Conservation (phyloP, 2,888 invertebrate species). For the Drymonia ruficornis region DNA sequence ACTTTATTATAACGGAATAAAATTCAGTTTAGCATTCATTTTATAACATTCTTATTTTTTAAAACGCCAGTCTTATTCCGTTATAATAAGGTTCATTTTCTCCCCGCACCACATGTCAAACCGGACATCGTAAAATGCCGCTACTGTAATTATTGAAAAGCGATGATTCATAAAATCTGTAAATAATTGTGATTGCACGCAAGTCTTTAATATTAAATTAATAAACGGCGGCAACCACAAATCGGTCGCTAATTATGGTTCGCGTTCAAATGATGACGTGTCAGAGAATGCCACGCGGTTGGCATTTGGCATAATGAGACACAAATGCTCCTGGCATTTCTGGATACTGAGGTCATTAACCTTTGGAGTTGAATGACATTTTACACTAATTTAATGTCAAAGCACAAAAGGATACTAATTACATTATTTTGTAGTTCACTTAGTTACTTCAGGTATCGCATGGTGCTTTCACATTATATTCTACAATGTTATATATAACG, state of each 20-base stretch:
- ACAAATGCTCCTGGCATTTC: conserved; percentile 20
- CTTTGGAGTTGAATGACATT: conserved; percentile 33
- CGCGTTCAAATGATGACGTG: neutral
- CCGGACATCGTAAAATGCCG: too few species aligned
- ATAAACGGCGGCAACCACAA: neutral
- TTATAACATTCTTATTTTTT: too few species aligned
- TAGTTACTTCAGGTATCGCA: neutral
- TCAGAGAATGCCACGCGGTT: conserved; percentile 33
- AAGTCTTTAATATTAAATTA: neutral
- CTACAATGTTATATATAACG: too few species aligned
- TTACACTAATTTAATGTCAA: neutral
- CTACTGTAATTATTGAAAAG: too few species aligned
- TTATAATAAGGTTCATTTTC: too few species aligned
- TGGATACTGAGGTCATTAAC: conserved; percentile 32
- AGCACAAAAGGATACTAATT: neutral
- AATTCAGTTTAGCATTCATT: too few species aligned
- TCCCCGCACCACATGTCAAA: too few species aligned
- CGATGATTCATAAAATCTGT: too few species aligned
- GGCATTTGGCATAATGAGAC: conserved; percentile 41
- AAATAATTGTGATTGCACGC: too few species aligned
- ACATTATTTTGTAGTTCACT: neutral
- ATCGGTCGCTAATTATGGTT: neutral
- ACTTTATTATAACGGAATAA: too few species aligned
- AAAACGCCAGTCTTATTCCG: too few species aligned
- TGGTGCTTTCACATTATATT: too few species aligned